These are phyloP conservation scores for Cyprinus carpio DNA, from an alignment of 2,113 vertebrate species.

Conservation along the genomic window DNA sequence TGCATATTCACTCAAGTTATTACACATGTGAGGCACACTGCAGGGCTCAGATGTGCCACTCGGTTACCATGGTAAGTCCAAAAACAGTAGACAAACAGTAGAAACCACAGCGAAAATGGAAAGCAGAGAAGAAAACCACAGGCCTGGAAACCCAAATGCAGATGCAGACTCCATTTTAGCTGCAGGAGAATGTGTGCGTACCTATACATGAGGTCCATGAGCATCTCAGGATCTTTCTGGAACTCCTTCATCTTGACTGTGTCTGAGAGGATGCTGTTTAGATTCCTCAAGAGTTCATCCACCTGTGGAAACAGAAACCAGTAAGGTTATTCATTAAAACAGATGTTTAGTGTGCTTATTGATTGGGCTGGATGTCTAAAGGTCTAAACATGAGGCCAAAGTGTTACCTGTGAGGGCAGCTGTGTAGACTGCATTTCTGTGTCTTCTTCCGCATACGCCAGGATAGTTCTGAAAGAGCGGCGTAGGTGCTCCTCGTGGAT, in stretches of 20 bases:
- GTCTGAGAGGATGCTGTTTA: constrained; percentile 96
- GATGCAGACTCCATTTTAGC: neutral
- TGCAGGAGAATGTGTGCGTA: constrained; percentile 57
- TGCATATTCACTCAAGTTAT: constrained; percentile 22
- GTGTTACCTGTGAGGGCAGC: constrained; percentile 85
- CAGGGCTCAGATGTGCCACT: constrained; percentile 72
- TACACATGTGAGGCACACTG: constrained; percentile 60
- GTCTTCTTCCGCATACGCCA: constrained; percentile 95
- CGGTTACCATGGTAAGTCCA: constrained; percentile 72
- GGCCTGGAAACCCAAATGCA: constrained; percentile 33
- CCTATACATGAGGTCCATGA: constrained; percentile 99
- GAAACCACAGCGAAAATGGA: constrained; percentile 71
- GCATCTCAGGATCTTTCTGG: constrained; percentile 98
- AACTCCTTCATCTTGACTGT: constrained; percentile 98
- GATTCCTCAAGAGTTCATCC: constrained; percentile 90
- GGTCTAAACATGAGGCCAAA: neutral
- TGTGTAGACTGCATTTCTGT: constrained; percentile 85
- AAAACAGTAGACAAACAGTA: constrained; percentile 74
- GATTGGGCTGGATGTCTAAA: neutral
- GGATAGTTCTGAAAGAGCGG: constrained; percentile 88
- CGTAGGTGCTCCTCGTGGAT: constrained; percentile 95
- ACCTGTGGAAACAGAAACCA: constrained; percentile 74
- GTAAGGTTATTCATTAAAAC: neutral
- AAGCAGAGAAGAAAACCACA: constrained; percentile 64
- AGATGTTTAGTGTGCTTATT: neutral